A percentile compares a stretch with the other conserved stretches of the same genome.
Evolutionary conservation across 2,113 vertebrate species (phyloP).

Genomic region (Cavia porcellus): DNA sequence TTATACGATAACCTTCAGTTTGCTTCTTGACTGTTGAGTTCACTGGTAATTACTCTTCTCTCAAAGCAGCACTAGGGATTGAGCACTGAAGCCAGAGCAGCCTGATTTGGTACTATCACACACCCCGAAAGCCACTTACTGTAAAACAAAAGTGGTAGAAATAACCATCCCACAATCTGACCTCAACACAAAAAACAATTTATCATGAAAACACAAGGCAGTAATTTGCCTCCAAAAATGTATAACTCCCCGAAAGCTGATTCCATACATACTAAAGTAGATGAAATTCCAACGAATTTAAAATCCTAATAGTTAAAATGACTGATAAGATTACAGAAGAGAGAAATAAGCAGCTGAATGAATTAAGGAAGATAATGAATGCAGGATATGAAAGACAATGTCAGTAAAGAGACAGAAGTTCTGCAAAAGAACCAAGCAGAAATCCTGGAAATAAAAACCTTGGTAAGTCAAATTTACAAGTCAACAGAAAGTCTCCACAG

Average conservation of each 20-base stretch:
- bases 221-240: background rate
- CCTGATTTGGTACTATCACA: background rate
- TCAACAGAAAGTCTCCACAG: background rate
- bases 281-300: background rate
- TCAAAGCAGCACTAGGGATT: background rate
- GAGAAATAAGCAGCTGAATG: background rate
- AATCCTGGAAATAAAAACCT: background rate
- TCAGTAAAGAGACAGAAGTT: background rate
- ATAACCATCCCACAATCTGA: background rate
- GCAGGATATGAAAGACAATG: background rate
- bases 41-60: background rate
- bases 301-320: background rate
- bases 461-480: background rate
- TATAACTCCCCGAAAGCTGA: background rate
- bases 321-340: background rate
- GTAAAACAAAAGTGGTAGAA: background rate
- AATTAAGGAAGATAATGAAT: background rate
- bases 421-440: background rate
- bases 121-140: background rate
- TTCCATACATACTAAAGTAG: background rate
- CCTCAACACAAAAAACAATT: background rate
- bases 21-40: background rate
- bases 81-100: background rate
- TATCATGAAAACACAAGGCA: background rate
- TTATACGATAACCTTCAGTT: background rate